These are phyloP conservation scores for Polyodon spathula DNA, from an alignment of 2,113 vertebrate species.

Conservation along the genomic window DNA sequence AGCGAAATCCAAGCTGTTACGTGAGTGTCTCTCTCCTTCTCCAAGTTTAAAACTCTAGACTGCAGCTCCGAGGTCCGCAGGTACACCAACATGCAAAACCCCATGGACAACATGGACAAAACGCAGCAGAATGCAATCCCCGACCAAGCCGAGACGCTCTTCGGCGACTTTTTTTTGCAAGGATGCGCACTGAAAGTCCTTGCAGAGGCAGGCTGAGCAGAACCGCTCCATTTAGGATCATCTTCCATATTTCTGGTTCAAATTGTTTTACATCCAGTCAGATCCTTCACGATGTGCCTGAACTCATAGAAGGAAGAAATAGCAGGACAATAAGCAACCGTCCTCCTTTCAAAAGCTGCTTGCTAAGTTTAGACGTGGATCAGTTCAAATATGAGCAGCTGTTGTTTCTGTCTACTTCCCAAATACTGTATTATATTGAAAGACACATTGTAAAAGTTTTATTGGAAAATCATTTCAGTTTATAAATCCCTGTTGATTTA, in stretches of 20 bases:
- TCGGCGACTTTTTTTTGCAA: slow-evolving; percentile 29
- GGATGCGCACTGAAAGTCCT: slow-evolving; percentile 26
- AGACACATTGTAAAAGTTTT: neutral
- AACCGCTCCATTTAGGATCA: slow-evolving; percentile 28
- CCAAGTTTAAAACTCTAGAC: slow-evolving; percentile 47
- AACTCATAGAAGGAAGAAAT: slow-evolving; percentile 15
- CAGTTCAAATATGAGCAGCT: slow-evolving; percentile 2
- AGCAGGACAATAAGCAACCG: slow-evolving; percentile 1
- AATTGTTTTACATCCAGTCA: neutral
- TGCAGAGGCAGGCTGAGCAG: slow-evolving; percentile 14
- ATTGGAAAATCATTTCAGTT: too few relatives aligned
- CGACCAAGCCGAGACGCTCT: slow-evolving; percentile 29
- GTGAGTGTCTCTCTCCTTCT: slow-evolving; percentile 42
- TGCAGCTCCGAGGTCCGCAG: slow-evolving; percentile 48
- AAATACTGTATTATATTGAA: slow-evolving; percentile 1
- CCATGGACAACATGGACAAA: slow-evolving; percentile 39
- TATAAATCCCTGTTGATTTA: too few relatives aligned
- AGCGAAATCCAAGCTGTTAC: slow-evolving; percentile 45
- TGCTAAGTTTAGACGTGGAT: slow-evolving; percentile 9
- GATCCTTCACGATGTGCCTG: slow-evolving; percentile 21
- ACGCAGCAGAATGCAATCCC: slow-evolving; percentile 31
- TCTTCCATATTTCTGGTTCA: slow-evolving; percentile 37
- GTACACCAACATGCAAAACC: slow-evolving; percentile 46
- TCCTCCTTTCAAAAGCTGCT: neutral
- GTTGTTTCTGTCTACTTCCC: slow-evolving; percentile 16